Evolutionary conservation across 2,888 invertebrate species (phyloP).

Genomic region (Trypoxylon attenuatum): DNA sequence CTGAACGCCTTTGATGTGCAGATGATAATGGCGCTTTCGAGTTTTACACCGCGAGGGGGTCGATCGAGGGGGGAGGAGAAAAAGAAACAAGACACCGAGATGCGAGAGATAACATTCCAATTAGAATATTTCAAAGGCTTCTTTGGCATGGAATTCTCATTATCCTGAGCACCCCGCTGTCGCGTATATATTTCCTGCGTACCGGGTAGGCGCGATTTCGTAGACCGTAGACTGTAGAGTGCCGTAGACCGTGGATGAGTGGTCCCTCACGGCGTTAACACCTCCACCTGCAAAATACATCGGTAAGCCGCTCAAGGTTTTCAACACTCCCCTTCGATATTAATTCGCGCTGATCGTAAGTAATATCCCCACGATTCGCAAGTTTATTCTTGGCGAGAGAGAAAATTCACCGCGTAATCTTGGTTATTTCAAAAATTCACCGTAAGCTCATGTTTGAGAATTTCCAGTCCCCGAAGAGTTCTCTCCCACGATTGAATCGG

Average conservation of each 20-base stretch:
- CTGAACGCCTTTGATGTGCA: neutral
- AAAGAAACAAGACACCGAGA: neutral
- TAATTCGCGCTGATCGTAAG: constrained; percentile 1
- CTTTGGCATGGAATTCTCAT: constrained; percentile 20
- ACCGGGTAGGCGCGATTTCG: constrained; percentile 14
- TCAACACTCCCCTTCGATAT: neutral
- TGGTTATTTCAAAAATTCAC: too few species aligned
- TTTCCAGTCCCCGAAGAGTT: too few species aligned
- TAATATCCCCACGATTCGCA: neutral
- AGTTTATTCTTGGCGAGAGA: neutral
- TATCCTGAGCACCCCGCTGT: constrained; percentile 6
- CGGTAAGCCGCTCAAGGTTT: constrained; percentile 4
- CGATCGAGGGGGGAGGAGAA: too few species aligned
- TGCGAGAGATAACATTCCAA: constrained; percentile 28
- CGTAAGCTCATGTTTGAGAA: too few species aligned
- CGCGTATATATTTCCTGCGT: constrained; percentile 8
- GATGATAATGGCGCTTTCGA: constrained; percentile 14
- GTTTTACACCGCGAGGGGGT: neutral
- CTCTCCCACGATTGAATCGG: too few species aligned
- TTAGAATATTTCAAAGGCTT: constrained; percentile 31
- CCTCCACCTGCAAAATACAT: neutral
- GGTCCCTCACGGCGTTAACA: constrained; percentile 4
- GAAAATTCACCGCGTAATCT: too few species aligned
- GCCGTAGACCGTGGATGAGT: neutral
- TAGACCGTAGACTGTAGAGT: too few species aligned